Conservation (phyloP, 2,113 vertebrate species). For the Pteronura brasiliensis region DNA sequence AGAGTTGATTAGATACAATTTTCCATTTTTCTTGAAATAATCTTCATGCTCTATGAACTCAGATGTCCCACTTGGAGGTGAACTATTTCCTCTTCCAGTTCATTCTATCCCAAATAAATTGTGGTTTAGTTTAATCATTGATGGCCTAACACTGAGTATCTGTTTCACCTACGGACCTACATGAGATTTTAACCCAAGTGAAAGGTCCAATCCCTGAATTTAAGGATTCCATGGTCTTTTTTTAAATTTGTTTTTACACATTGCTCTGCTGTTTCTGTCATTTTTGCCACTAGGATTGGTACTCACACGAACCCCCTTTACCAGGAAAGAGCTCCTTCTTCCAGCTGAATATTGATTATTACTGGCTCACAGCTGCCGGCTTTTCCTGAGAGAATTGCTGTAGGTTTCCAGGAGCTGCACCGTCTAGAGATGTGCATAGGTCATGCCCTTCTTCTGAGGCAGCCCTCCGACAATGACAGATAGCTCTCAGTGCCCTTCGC, state of each 20-base stretch:
- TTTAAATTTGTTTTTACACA: background rate
- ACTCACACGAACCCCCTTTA: background rate
- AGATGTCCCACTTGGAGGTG: background rate
- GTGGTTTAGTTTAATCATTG: background rate
- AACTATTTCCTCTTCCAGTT: background rate
- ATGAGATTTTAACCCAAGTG: background rate
- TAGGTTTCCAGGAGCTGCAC: background rate
- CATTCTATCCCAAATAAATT: background rate
- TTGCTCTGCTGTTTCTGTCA: background rate
- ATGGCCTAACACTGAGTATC: background rate
- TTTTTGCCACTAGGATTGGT: background rate
- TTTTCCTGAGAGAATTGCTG: background rate
- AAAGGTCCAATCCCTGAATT: background rate
- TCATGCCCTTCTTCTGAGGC: background rate
- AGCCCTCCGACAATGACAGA: background rate
- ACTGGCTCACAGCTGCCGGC: background rate
- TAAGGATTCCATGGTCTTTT: background rate
- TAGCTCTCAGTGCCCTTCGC: background rate
- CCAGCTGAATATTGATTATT: background rate
- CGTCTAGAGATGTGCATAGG: background rate
- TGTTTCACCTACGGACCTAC: background rate
- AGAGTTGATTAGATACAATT: background rate
- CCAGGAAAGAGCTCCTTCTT: fast-evolving
- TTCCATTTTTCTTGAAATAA: background rate
- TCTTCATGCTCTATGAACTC: background rate